These are phyloP conservation scores for Scelioninae gen. 1 DNA, from an alignment of 2,888 invertebrate species.

Conservation along the genomic window DNA sequence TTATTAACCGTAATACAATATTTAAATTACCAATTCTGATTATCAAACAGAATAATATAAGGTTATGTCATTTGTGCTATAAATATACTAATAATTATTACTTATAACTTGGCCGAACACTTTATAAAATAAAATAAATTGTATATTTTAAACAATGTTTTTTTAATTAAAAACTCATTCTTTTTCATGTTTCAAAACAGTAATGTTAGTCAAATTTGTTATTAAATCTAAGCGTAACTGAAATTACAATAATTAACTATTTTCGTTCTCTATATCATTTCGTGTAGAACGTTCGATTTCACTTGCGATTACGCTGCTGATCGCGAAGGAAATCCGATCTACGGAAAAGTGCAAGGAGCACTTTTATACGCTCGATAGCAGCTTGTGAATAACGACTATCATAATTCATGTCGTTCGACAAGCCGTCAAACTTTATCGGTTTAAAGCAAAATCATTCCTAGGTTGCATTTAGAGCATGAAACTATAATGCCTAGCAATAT, in stretches of 20 bases:
- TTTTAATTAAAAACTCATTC: too few relatives aligned
- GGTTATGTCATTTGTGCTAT: too few relatives aligned
- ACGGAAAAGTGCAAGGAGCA: constrained; percentile 67
- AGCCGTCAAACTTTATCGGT: constrained; percentile 67
- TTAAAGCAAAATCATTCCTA: constrained; percentile 63
- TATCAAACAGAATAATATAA: too few relatives aligned
- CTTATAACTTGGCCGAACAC: too few relatives aligned
- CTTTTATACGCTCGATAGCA: constrained; percentile 66
- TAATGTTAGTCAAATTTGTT: background rate
- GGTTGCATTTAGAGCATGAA: constrained; percentile 64
- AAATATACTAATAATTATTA: too few relatives aligned
- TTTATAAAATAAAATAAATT: too few relatives aligned
- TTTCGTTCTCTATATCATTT: constrained; percentile 16
- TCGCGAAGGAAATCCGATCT: constrained; percentile 62
- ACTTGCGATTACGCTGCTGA: constrained; percentile 55
- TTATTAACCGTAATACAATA: too few relatives aligned
- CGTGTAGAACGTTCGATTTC: constrained; percentile 45
- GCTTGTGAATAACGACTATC: constrained; percentile 67
- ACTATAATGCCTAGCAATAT: constrained; percentile 55
- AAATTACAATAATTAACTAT: constrained; percentile 37
- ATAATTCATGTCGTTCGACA: constrained; percentile 69
- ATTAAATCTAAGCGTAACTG: background rate
- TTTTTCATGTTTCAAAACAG: too few relatives aligned
- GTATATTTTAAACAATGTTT: too few relatives aligned
- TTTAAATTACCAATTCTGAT: too few relatives aligned